Base-by-base conservation (phyloP, 2,888 invertebrate genomes). In the Ellobium chinense region DNA sequence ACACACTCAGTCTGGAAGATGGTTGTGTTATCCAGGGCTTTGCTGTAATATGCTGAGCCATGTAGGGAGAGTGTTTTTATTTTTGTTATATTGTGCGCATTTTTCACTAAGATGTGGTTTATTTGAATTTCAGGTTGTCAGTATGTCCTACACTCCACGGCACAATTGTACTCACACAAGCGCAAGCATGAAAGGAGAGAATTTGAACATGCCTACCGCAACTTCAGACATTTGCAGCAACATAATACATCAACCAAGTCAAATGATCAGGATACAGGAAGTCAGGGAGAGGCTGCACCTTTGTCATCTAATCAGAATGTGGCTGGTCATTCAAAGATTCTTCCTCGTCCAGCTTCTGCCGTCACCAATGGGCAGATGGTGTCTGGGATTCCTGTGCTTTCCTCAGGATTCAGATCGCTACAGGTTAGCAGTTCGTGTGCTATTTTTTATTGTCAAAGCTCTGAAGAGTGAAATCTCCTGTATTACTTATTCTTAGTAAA, bases 111-210 rank as follows among this genome's bases (percentile, higher is more conserved):
- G n/a, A n/a, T n/a, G n/a, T n/a, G n/a, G n/a, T n/a, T n/a, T n/a
- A n/a, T n/a, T n/a, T n/a, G n/a, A n/a, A n/a, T n/a, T n/a, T 46
- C 85, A 92, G 92, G 91, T 63, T 99, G 99, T 94, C 97, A 96
- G 93, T 99, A 98, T 92, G 98, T 99, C 2, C 94, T 99, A 84
- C 99, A 99, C 92, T 98, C 98, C 54, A 97, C 98, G 91, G 97
- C 98, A 73, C 99, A 99, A 93, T 95, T 99, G 86, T 97, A 98
- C 93, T 98, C 98, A 14, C 99, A 99, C 93, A 99, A 99, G 94
- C 95, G 99, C 78, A 99, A 98, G 92, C 99, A 99, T 93, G 99
- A 99, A 93, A 95, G 98, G 7, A 85, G 90, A 12, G 91, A 91
- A 82, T 92, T 91, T 46, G 98, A 99, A 91, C 94, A 97, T 92